Conservation (phyloP, 2,113 vertebrate genomes). For the Acrocephalus arundinaceus region DNA sequence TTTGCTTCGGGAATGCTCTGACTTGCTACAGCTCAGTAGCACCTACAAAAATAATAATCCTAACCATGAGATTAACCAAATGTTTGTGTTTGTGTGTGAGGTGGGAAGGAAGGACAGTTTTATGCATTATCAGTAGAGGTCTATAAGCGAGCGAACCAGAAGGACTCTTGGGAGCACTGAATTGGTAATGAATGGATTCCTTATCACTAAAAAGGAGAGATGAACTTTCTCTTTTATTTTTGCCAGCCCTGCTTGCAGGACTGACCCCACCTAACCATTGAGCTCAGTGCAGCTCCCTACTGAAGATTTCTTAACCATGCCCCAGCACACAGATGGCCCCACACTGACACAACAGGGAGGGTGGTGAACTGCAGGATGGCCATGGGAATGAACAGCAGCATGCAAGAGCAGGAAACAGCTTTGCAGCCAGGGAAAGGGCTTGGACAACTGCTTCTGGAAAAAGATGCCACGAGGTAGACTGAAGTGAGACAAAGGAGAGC, state of each 20-base stretch:
- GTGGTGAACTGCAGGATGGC: not conserved
- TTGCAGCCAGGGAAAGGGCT: not conserved
- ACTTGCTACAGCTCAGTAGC: not conserved
- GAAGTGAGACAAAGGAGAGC: not conserved
- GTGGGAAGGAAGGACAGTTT: not conserved
- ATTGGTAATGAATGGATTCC: not conserved
- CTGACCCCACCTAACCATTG: not conserved
- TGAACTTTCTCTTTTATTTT: not conserved
- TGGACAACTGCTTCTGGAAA: not conserved
- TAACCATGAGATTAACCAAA: not conserved
- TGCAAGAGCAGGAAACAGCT: not conserved
- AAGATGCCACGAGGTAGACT: not conserved
- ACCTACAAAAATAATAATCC: not conserved
- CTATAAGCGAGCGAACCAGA: not conserved
- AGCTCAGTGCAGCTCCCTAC: not conserved
- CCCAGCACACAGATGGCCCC: not conserved
- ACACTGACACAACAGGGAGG: not conserved
- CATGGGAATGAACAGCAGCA: not conserved
- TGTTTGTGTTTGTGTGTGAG: not conserved
- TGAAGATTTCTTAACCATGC: not conserved
- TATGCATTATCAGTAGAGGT: not conserved
- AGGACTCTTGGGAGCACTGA: not conserved
- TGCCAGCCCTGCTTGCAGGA: not conserved
- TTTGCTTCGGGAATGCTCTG: not conserved
- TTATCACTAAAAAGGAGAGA: not conserved